These are phyloP conservation scores for Drosophila tristis DNA, from an alignment of 1,140 invertebrate genomes.

Conservation along the genomic window DNA sequence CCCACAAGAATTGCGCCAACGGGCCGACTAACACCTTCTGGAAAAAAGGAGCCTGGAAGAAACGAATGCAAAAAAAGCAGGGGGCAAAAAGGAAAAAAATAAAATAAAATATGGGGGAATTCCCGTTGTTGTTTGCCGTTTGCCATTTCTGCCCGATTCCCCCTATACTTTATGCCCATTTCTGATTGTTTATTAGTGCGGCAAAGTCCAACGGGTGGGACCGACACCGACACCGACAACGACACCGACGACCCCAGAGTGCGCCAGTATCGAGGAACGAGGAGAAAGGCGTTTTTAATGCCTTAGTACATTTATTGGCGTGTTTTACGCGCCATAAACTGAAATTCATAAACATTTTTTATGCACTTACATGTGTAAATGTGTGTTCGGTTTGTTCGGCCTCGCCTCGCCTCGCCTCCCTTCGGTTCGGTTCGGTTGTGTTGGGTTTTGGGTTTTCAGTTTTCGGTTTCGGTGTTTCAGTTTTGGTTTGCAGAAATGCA, in stretches of 20 bases:
- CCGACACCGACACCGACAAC: neutral
- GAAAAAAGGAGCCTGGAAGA: slow-evolving; percentile 10
- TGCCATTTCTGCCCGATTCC: slow-evolving; percentile 50
- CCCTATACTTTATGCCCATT: slow-evolving; percentile 76
- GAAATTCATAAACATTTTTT: slow-evolving; percentile 83
- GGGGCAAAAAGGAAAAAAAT: too few relatives aligned
- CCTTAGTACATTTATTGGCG: slow-evolving; percentile 79
- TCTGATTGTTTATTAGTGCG: slow-evolving; percentile 83
- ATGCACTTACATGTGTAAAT: slow-evolving; percentile 81
- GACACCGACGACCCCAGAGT: neutral
- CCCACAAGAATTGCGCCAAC: slow-evolving; percentile 53
- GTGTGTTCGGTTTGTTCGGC: slow-evolving; percentile 27
- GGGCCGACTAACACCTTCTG: slow-evolving; percentile 63
- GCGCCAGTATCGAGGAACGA: neutral
- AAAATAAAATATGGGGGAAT: slow-evolving; percentile 16
- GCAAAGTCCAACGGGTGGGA: slow-evolving; percentile 40
- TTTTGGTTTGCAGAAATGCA: slow-evolving; percentile 42
- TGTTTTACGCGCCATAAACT: slow-evolving; percentile 83
- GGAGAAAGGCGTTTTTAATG: slow-evolving; percentile 70
- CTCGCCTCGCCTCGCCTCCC: neutral
- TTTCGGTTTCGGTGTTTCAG: slow-evolving; percentile 9
- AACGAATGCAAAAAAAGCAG: neutral
- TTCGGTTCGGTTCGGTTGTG: slow-evolving; percentile 17
- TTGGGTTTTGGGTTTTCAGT: too few relatives aligned
- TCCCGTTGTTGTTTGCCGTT: slow-evolving; percentile 32